Evolutionary conservation across 1,140 invertebrate genomes (phyloP), one percentile per base, ranked within the genome.

Genomic region (Bombus affinis): DNA sequence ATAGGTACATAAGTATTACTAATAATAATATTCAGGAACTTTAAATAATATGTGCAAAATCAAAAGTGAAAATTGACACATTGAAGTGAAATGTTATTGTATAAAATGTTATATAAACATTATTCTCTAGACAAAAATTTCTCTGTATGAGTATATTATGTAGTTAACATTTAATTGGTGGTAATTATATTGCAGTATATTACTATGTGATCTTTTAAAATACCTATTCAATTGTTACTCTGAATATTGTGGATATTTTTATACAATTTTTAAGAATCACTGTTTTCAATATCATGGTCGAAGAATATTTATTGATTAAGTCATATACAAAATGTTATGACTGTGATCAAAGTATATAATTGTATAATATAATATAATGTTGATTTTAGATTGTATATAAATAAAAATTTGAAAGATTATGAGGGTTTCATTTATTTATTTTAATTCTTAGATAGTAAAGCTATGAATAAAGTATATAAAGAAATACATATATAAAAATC

Each of bases 1-100:
- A 96, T 70, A 96, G 96, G 91, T 95, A 96, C 73, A 95, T 94
- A 12, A 93, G 94, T 77, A 84, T 96, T 35, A 94, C 95, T 0
- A 95, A 93, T 68, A 93, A 85, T 10, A 93, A 92, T 47, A 92
- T 93, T 75, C 91, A 94, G 81, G 94, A 94, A 79, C 86, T 47
- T 47, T 18, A 47, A 47, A 18, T 47, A 18, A 47, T 47, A 18
- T 18, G 47, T 6, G 0, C 47, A 18, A 18, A 47, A 47, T 47
- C 47, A 5, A 18, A 47, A 47, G 5, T 18, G 15, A 18, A 47
- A 47, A 18, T 47, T 47, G 15, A 47, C 15, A 18, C 0, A 47
- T 47, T 47, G 47, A 47, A 47, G 47, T 80, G 3, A 72, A 57
- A 86, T 44, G 13, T 44, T 35, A 85, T 53, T 44, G 32, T 47